These are phyloP conservation scores for Acromyrmex echinatior DNA, from an alignment of 1,140 invertebrate genomes.

Conservation along the genomic window DNA sequence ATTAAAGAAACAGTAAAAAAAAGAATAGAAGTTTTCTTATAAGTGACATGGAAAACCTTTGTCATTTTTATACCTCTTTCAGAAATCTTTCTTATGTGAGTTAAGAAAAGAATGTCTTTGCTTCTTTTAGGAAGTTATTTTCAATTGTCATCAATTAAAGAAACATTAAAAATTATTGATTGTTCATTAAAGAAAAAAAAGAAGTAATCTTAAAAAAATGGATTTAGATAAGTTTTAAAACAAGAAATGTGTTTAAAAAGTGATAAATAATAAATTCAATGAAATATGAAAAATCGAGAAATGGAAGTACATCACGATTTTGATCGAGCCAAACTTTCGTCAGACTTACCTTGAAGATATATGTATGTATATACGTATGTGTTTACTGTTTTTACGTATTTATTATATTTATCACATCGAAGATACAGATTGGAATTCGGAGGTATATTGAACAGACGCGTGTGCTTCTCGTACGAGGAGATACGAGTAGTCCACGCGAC, in stretches of 20 bases:
- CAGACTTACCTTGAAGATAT: not conserved
- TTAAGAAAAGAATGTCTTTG: no score
- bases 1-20: no score
- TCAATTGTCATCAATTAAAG: no score
- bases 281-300: not conserved
- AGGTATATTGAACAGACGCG: not conserved
- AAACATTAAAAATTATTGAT: not conserved
- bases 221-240: not conserved
- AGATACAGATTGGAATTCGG: not conserved
- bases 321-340: not conserved
- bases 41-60: no score
- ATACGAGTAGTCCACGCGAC: not conserved
- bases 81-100: no score
- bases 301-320: not conserved
- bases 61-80: no score
- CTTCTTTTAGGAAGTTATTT: no score
- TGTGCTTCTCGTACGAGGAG: not conserved
- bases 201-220: not conserved
- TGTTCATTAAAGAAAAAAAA: not conserved
- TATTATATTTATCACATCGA: not conserved
- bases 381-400: conserved; percentile 2
- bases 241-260: not conserved
- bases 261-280: conserved; percentile 4
- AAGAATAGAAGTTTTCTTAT: no score
- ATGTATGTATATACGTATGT: not conserved